A percentile compares a stretch with the other conserved stretches of the same genome.
These are phyloP conservation scores for Scleropages formosus DNA, from an alignment of 2,797 vertebrate genomes.

Conservation along the genomic window DNA sequence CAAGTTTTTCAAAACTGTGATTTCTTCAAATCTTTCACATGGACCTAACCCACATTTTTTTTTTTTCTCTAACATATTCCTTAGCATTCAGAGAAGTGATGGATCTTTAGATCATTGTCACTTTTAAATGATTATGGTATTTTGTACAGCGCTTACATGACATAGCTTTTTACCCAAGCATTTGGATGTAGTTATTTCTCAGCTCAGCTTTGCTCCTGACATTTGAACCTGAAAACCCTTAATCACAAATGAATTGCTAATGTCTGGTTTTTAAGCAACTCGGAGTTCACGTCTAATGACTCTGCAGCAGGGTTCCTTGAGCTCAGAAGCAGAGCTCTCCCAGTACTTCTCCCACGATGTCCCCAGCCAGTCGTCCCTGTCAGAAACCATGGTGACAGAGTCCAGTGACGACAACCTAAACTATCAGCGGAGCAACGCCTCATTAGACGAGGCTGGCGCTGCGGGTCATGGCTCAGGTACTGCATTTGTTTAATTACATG, in stretches of 20 bases:
- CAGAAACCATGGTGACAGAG: slow-evolving; percentile 65
- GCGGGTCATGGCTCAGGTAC: neutral
- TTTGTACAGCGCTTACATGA: no score
- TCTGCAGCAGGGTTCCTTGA: slow-evolving; percentile 80
- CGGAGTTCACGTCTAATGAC: slow-evolving; percentile 11
- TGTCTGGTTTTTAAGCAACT: neutral
- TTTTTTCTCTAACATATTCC: neutral
- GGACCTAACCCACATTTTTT: no score
- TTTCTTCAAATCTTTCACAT: neutral
- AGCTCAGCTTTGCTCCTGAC: no score
- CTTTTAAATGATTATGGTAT: no score
- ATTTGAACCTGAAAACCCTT: neutral
- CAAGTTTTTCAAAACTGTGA: neutral
- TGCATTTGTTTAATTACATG: neutral
- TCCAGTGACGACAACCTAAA: slow-evolving; percentile 73
- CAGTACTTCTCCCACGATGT: slow-evolving; percentile 79
- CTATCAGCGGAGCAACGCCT: slow-evolving; percentile 63
- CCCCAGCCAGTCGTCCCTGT: slow-evolving; percentile 62
- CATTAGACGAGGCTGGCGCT: slow-evolving; percentile 13
- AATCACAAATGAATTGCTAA: neutral
- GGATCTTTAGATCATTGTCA: no score
- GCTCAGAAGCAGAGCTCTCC: slow-evolving; percentile 82
- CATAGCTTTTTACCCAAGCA: no score
- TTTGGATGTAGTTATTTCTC: no score
- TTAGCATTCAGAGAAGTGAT: neutral